Evolutionary conservation across 2,888 invertebrate species (phyloP), one percentile per base, ranked within the genome.

Genomic region (Rotaria macrura): DNA sequence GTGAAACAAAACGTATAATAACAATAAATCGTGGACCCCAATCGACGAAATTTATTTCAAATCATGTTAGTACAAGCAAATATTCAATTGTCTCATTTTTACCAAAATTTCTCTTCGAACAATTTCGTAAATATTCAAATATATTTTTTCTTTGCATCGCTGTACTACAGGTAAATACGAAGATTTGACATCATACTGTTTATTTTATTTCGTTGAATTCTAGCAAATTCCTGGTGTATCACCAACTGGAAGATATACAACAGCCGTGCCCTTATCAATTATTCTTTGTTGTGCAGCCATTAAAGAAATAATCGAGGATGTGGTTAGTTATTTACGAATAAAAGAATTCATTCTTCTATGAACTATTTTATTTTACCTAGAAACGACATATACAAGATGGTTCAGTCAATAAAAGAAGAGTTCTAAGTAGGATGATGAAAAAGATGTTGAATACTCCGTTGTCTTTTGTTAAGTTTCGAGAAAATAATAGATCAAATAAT

Each of bases 221-320:
- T 91, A 99, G 94, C 99, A 99, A 95, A 98, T 99, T 91, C 98
- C 98, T 47, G 97, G 96, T 92, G 98, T 99, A 87, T 98, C 97
- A 84, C 99, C 99, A 65, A 99, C 99, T 85, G 99, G 99, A 88
- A 93, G 97, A 85, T 99, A 95, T 92, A 99, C 99, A 87, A 99
- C 99, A 85, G 93, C 97, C 89, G 96, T 97, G 88, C 99, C 99
- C 87, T 94, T 99, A 89, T 93, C 98, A 89, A 96, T 97, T 91
- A 99, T 99, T 89, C 93, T 99, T 88, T 93, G 94, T 88, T 96
- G 99, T 88, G 98, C 98, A 87, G 99, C 98, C 74, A 93, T 98
- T 89, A 99, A 99, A 92, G 99, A 99, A 93, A 95, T 99, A 89
- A 93, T 98, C 86, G 99, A 99, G 93, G 99, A 99, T 92, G 93